Base-by-base conservation (phyloP, 2,113 vertebrate species). In the Tachysurus fulvidraco region DNA sequence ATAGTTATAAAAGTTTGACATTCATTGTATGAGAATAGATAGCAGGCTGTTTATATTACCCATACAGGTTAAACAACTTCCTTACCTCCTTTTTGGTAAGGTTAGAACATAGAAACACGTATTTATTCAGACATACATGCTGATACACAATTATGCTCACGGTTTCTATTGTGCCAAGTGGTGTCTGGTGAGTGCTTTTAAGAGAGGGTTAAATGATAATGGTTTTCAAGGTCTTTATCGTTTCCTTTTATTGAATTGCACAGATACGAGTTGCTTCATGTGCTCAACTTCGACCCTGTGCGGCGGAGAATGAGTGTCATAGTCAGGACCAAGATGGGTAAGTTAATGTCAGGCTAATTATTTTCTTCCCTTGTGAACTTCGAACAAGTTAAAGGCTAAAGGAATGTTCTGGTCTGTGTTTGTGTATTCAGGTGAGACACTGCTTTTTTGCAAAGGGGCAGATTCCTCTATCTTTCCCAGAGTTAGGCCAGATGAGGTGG, bases 291-390 rank as follows among this genome's bases (percentile, higher is more conserved):
- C 69, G 97, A 99, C 93, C 95, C 97, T 0, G 95, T 98, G 60
- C 96, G 98, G 77, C 96, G 98, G 82, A 94, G 98, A n/a, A 99
- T 99, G 98, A 99, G 98, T 59, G 98, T 99, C 44, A 97, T 99
- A 80, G 97, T 99, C 86, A 95, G 93, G 93, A 95, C 92, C 80
- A 93, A 76, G 83, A 90, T 94, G 88, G 98, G 98, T 99, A 93
- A 93, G 91, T 55, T 44, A 59, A 12, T 78, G 5, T 64, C 13
- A 54, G 19, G 67, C 88, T 44, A 54, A 19, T 23, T 23, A 50
- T 54, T 82, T 62, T 25, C 60, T 44, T 55, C 84, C 62, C 2
- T 7, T 86, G 82, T 85, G 59, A 83, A 52, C 0, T 74, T 5
- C 41, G 10, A 55, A n/a, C 46, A 41, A 36, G 36, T 1, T 83